Percentiles rank a stretch among this genome's conserved stretches.
phyloP scores from a whole-genome alignment of 2,113 vertebrate species.

The Neodon shergylaensis region DNA sequence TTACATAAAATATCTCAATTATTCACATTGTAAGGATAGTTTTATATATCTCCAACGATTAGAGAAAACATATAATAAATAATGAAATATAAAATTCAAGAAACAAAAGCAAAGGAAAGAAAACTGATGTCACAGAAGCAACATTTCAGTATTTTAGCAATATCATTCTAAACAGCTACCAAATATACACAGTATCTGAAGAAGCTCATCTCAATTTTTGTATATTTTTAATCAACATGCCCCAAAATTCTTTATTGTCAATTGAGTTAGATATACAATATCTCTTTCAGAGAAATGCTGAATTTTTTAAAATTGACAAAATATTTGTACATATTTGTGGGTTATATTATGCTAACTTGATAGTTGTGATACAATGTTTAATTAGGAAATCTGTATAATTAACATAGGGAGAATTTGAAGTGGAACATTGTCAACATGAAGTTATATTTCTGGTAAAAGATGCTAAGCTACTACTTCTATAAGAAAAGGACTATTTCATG shows the following conservation, averaged over 20 bases:
- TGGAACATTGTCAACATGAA: neutral
- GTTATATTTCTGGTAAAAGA: neutral
- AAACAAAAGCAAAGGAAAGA: neutral
- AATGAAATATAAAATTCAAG: neutral
- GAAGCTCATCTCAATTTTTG: neutral
- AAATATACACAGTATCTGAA: neutral
- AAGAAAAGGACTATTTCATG: neutral
- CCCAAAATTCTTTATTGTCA: neutral
- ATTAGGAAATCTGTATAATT: neutral
- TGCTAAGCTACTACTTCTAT: neutral
- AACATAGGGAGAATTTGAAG: slow-evolving; percentile 1
- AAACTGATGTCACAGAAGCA: neutral
- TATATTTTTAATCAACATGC: neutral
- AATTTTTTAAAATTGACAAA: neutral
- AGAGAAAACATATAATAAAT: neutral
- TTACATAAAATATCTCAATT: neutral
- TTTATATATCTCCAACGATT: neutral
- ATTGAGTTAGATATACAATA: neutral
- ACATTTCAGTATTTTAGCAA: neutral
- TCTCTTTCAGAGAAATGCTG: neutral
- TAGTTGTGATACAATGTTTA: neutral
- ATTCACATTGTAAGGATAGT: neutral
- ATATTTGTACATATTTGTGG: neutral
- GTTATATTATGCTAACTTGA: neutral
- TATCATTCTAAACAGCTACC: neutral